Evolutionary conservation across 2,113 vertebrate species (phyloP), one percentile per base, ranked within the genome.

Genomic region (Gila orcuttii): DNA sequence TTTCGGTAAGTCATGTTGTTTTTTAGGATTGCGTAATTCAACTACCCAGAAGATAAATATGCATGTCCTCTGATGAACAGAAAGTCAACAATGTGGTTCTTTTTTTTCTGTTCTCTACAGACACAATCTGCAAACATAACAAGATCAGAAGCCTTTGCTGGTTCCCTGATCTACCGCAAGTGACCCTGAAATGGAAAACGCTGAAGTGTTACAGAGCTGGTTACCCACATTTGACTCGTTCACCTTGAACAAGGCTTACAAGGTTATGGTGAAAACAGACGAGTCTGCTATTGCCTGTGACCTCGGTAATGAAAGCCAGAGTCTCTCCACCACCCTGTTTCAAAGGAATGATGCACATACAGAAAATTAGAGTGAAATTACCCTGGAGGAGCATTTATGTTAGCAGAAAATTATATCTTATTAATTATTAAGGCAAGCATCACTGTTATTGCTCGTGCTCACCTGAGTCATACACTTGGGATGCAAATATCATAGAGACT

Each of bases 111-210:
- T 69, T 9, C 25, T 47, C 39, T 47, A 82, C 62, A 69, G 60
- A 52, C 69, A 68, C 31, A 69, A 82, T 68, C 42, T 23, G 45
- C 25, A 82, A 82, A 82, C 62, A 68, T 82, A 69, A 81, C 79
- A 50, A 82, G 45, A 42, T 78, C 55, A 6, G 17, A 25, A 8
- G n/a, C 19, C 25, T 71, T 68, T 62, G 25, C 19, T 52, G 3
- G 8, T 69, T 69, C 28, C 25, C 28, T 69, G 62, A 52, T 69
- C 64, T 28, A 69, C n/a, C 28, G 10, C 62, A 69, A 19, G 62
- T 82, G 79, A 82, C 79, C 79, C 62, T 69, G 62, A 69, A 69
- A 68, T 36, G 62, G 17, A 69, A 69, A 82, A 68, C 79, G 47
- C 39, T 66, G 45, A 82, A 50, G 42, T 50, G 10, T 11, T 82